These are phyloP conservation scores for Ectemnius continuus DNA, from an alignment of 2,888 invertebrate species.

Conservation along the genomic window DNA sequence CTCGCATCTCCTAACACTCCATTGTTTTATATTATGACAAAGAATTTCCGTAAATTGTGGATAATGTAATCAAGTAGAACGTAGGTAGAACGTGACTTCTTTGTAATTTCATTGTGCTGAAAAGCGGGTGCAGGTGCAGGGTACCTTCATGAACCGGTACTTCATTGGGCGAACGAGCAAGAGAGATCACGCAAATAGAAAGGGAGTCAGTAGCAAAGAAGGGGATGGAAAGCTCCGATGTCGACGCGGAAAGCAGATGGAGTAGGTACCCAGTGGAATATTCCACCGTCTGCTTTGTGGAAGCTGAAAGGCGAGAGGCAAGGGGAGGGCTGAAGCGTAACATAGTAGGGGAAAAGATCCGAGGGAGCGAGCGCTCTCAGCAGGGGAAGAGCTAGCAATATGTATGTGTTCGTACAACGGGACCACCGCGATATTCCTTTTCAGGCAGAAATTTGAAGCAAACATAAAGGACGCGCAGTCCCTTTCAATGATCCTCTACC, in stretches of 20 bases:
- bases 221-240: not conserved
- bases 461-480: not conserved
- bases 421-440: constrained; percentile 3
- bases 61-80: too few relatives aligned
- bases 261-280: constrained; percentile 64
- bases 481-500: too few relatives aligned
- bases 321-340: constrained; percentile 20
- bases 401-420: constrained; percentile 2
- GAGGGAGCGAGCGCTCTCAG: not conserved
- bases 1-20: too few relatives aligned
- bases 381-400: not conserved
- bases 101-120: not conserved
- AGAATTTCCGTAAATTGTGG: too few relatives aligned
- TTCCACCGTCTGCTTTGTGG: constrained; percentile 62
- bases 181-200: constrained; percentile 15
- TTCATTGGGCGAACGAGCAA: constrained; percentile 1
- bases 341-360: constrained; percentile 24
- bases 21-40: too few relatives aligned
- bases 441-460: constrained; percentile 11
- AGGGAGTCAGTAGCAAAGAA: constrained; percentile 2
- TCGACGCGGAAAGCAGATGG: constrained; percentile 58
- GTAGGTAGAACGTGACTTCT: too few relatives aligned
- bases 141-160: not conserved
- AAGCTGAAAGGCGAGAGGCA: constrained; percentile 22
- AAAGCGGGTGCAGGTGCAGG: not conserved